Evolutionary conservation across 2,797 vertebrate species (phyloP).

Genomic region (Hephaestus fuliginosus): DNA sequence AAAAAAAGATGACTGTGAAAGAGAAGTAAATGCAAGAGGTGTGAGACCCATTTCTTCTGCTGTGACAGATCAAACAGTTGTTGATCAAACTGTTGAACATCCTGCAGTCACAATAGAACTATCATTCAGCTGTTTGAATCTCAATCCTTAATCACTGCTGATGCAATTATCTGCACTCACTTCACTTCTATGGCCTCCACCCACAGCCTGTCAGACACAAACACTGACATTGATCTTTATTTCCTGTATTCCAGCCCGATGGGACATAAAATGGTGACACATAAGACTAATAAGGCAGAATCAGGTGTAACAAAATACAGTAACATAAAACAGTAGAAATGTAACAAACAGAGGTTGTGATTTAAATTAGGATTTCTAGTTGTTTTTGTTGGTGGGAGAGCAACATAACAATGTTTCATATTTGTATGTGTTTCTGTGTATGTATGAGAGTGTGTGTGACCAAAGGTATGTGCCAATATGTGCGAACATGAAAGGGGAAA

Average conservation of each 20-base stretch:
- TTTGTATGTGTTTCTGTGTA: not conserved
- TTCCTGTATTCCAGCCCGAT: not conserved
- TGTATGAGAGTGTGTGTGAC: not conserved
- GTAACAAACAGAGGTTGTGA: not conserved
- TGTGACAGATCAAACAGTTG: slow-evolving; percentile 1
- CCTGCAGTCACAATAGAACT: slow-evolving; percentile 13
- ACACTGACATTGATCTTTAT: slow-evolving; percentile 10
- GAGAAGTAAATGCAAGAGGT: not conserved
- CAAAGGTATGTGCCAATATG: not conserved
- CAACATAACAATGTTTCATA: not conserved
- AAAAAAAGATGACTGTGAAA: not conserved
- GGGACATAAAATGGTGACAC: not conserved
- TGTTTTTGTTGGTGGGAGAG: not conserved
- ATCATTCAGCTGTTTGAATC: not conserved
- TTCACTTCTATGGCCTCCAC: slow-evolving; percentile 19
- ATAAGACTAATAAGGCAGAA: not conserved
- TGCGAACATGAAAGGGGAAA: not conserved
- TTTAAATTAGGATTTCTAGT: not conserved
- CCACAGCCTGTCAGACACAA: slow-evolving; percentile 11
- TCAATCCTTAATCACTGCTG: slow-evolving; percentile 19
- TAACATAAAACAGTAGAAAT: not conserved
- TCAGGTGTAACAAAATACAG: not conserved
- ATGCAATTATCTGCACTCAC: slow-evolving; percentile 11
- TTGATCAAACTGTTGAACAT: not conserved
- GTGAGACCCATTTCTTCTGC: not conserved